A percentile compares a stretch with the other conserved stretches of the same genome.
Evolutionary conservation across 2,888 invertebrate genomes (phyloP).

Genomic region (Agrilus biguttatus): DNA sequence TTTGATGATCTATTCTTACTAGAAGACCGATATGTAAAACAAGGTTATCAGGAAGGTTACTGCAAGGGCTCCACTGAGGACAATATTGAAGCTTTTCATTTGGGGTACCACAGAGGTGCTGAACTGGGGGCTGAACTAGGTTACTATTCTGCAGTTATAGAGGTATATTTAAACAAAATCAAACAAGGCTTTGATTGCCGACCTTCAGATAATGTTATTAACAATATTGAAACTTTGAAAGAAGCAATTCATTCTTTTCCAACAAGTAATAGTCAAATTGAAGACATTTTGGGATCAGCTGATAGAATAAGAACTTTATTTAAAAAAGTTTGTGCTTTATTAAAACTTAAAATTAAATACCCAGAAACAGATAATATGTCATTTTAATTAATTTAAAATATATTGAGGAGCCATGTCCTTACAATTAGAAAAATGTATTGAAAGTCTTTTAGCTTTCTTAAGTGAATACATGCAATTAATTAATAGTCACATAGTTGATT

Average conservation of each 20-base stretch:
- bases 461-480: conserved; percentile 44
- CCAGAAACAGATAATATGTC: conserved; percentile 43
- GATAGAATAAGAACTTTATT: conserved; percentile 53
- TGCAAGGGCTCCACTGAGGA: conserved; percentile 45
- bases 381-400: conserved; percentile 32
- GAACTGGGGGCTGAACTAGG: conserved; percentile 67
- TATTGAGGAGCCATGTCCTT: neutral
- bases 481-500: conserved; percentile 68
- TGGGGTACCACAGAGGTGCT: conserved; percentile 65
- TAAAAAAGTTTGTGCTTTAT: conserved; percentile 51
- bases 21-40: conserved; percentile 49
- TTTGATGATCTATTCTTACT: conserved; percentile 55
- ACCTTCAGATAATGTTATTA: conserved; percentile 38
- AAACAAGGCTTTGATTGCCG: conserved; percentile 16
- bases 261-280: conserved; percentile 42
- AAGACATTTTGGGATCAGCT: conserved; percentile 47
- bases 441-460: conserved; percentile 40
- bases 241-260: conserved; percentile 51
- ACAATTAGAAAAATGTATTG: conserved; percentile 27
- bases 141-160: conserved; percentile 49
- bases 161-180: conserved; percentile 21
- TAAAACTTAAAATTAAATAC: conserved; percentile 41
- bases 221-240: conserved; percentile 41
- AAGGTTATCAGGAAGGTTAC: conserved; percentile 56
- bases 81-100: conserved; percentile 52